A percentile compares a stretch with the other conserved stretches of the same genome.
phyloP scores from a whole-genome alignment of 37 sponge, comb jelly and placozoan genomes.

The Cliona cf. orientalis region DNA sequence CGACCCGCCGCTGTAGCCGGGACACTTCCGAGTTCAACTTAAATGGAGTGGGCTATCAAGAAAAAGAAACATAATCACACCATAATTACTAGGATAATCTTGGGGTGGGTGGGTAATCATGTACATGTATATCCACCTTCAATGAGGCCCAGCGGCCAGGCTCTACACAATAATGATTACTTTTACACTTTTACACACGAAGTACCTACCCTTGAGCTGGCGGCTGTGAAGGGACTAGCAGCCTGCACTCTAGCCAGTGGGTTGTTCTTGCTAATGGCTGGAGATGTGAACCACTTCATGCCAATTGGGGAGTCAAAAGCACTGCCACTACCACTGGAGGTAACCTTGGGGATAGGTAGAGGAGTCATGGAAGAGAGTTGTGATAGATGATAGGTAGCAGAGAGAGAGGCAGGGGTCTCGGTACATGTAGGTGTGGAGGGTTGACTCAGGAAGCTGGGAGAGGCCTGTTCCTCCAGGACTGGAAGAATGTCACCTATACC shows the following conservation, averaged over 20 bases:
- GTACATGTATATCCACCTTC: background rate
- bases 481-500: conserved; percentile 16
- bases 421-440: background rate
- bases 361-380: too few species aligned
- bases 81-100: too few species aligned
- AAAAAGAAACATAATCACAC: too few species aligned
- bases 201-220: background rate
- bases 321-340: background rate
- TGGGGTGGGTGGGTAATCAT: background rate
- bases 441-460: background rate
- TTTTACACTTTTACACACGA: background rate
- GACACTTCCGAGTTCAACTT: conserved; percentile 17
- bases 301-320: conserved; percentile 51
- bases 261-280: conserved; percentile 37
- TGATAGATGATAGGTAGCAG: too few species aligned
- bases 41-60: too few species aligned
- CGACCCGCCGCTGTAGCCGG: conserved; percentile 21
- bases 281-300: conserved; percentile 38
- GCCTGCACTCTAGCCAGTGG: too few species aligned
- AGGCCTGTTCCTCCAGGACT: background rate
- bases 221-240: too few species aligned
- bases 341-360: background rate
- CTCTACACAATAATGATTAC: background rate
- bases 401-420: background rate
- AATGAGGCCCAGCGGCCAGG: background rate